Evolutionary conservation across 2,113 vertebrate genomes (phyloP).

Genomic region (Oenanthe oenanthe): DNA sequence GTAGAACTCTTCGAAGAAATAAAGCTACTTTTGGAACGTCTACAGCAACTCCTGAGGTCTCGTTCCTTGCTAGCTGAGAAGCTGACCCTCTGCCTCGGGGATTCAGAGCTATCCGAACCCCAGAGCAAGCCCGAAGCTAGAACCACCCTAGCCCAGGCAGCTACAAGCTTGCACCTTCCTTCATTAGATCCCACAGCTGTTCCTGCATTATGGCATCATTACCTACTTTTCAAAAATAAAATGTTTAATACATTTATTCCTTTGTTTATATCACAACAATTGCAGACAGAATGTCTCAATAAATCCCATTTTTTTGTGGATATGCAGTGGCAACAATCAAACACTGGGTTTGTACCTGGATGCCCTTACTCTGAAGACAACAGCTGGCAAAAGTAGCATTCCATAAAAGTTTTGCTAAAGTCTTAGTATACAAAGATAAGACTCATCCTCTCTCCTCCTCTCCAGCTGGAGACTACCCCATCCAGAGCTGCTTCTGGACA

Average conservation of each 20-base stretch:
- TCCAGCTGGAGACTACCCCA: neutral
- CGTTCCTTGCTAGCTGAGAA: too few species aligned
- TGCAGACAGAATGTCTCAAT: neutral
- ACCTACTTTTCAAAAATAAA: slow-evolving; percentile 1
- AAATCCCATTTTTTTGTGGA: neutral
- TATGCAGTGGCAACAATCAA: neutral
- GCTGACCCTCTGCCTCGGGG: too few species aligned
- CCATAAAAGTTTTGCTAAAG: neutral
- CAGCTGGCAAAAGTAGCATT: neutral
- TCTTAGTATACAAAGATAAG: neutral
- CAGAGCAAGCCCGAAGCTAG: too few species aligned
- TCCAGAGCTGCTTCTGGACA: neutral
- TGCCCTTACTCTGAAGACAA: neutral
- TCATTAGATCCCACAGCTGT: slow-evolving; percentile 47
- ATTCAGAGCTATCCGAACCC: too few species aligned
- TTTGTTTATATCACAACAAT: slow-evolving; percentile 14
- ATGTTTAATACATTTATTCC: slow-evolving; percentile 3
- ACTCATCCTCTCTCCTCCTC: neutral
- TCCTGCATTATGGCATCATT: neutral
- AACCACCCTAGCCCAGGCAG: too few species aligned
- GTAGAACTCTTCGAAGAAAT: too few species aligned
- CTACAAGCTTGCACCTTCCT: neutral
- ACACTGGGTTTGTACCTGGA: neutral
- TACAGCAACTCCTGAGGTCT: too few species aligned
- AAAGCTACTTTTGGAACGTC: too few species aligned